phyloP scores from a whole-genome alignment of 92 coral and sea anemone genomes.

The Heliopora coerulea region DNA sequence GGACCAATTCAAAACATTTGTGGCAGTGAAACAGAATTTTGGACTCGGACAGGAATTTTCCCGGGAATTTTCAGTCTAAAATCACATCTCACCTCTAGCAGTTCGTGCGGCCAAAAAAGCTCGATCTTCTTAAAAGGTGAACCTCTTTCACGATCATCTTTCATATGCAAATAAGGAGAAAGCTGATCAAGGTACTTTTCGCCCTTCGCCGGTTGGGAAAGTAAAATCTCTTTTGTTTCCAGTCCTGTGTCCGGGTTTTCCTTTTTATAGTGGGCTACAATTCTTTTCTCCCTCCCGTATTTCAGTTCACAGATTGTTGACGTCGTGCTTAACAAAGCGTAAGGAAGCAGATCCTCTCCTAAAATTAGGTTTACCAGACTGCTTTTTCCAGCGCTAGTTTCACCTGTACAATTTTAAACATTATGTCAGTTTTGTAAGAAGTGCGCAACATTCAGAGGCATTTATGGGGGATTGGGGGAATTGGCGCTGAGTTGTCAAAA shows the following conservation, averaged over 20 bases:
- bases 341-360: constrained; percentile 60
- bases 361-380: constrained; percentile 53
- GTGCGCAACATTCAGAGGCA: too few species aligned
- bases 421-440: neutral
- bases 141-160: constrained; percentile 41
- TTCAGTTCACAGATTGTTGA: constrained; percentile 53
- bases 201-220: neutral
- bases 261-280: constrained; percentile 38
- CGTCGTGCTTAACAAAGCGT: constrained; percentile 45
- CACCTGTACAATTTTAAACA: constrained; percentile 28
- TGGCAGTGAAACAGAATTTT: too few species aligned
- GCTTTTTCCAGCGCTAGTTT: constrained; percentile 57
- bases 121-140: constrained; percentile 46
- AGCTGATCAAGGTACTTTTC: constrained; percentile 45
- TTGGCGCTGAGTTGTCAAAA: neutral
- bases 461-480: neutral
- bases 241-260: neutral
- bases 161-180: constrained; percentile 33
- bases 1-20: too few species aligned
- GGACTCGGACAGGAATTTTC: too few species aligned
- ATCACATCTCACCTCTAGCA: constrained; percentile 48
- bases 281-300: constrained; percentile 36
- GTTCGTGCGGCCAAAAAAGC: constrained; percentile 54
- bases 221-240: neutral
- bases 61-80: too few species aligned